Percentiles rank a stretch among this genome's conserved stretches.
phyloP scores from a whole-genome alignment of 2,113 vertebrate genomes.

The Sturnus vulgaris region DNA sequence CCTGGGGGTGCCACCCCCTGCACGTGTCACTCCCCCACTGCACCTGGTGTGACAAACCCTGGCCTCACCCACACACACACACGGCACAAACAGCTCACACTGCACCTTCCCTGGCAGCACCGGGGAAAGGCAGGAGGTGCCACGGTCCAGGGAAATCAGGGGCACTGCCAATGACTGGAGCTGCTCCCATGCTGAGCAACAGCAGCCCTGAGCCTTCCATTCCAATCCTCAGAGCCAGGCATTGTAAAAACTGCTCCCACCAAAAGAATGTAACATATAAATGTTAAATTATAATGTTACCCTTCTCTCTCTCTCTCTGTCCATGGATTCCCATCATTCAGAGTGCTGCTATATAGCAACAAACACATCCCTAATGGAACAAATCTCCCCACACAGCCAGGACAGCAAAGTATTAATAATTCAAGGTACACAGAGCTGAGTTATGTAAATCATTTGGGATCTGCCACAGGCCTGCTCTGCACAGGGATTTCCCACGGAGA shows the following conservation, averaged over 20 bases:
- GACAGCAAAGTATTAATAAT: conserved; percentile 71
- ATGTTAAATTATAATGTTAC: background rate
- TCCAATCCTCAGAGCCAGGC: background rate
- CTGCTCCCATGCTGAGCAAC: background rate
- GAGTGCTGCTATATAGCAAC: background rate
- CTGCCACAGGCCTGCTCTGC: background rate
- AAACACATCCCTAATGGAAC: conserved; percentile 44
- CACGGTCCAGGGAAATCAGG: rapidly evolving
- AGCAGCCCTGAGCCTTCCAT: background rate
- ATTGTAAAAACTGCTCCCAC: background rate
- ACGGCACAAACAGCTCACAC: rapidly evolving
- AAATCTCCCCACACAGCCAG: conserved; percentile 60
- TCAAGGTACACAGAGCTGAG: conserved; percentile 23
- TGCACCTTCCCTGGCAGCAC: rapidly evolving
- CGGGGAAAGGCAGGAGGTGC: background rate
- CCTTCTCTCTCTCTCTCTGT: background rate
- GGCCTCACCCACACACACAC: background rate
- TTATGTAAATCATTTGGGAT: conserved; percentile 63
- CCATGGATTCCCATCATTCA: background rate
- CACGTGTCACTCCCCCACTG: background rate
- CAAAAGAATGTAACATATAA: background rate
- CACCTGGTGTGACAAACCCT: background rate
- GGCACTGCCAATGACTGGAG: rapidly evolving
- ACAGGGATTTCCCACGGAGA: background rate
- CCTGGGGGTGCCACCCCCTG: rapidly evolving